A percentile compares a stretch with the other conserved stretches of the same genome.
Conservation (phyloP, 2,888 invertebrate genomes). For the Diaphora mendica region DNA sequence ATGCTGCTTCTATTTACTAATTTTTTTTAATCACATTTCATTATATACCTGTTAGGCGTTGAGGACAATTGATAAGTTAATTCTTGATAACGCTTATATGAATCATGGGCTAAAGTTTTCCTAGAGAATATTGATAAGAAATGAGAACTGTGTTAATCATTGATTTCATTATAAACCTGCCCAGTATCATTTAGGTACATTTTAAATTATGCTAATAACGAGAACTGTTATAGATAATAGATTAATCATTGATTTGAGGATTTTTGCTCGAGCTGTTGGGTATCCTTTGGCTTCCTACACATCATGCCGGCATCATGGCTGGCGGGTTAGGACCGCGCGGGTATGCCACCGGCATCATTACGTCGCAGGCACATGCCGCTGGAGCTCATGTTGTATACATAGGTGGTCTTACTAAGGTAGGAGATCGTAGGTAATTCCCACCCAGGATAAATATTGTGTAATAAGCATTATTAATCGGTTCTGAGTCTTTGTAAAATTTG, state of each 20-base stretch:
- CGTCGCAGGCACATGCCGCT: too few relatives aligned
- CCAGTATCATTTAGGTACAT: neutral
- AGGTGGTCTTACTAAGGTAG: too few relatives aligned
- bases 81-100: conserved; percentile 1
- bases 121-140: neutral
- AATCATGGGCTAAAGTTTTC: conserved; percentile 4
- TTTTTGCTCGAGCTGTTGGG: neutral
- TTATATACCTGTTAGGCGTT: neutral
- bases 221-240: neutral
- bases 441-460: neutral
- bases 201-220: neutral
- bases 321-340: too few relatives aligned
- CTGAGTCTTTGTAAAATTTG: neutral
- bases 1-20: neutral
- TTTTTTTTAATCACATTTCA: neutral
- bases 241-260: neutral
- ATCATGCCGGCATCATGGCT: too few relatives aligned
- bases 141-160: neutral
- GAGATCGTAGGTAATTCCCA: neutral
- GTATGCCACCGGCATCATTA: too few relatives aligned
- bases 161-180: neutral
- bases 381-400: too few relatives aligned
- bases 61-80: neutral
- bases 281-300: neutral
- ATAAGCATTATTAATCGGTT: too few relatives aligned